Percentiles rank a stretch among this genome's conserved stretches.
Conservation (phyloP, 2,888 invertebrate species). For the Cosmia pyralina region DNA sequence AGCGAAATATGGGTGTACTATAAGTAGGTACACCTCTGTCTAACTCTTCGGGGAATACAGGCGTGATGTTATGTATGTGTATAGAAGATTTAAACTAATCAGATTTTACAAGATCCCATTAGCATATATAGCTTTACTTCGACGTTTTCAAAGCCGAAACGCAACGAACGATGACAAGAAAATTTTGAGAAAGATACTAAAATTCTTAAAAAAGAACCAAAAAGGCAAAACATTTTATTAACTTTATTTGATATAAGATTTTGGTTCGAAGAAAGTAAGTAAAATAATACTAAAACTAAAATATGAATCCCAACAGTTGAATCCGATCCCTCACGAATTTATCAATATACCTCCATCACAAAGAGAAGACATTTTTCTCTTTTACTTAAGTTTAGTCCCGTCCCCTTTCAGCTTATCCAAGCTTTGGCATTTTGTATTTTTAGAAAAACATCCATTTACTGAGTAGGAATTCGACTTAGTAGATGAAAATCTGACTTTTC, state of each 20-base stretch:
- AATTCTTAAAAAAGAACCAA: not conserved
- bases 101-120: not conserved
- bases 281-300: conserved; percentile 31
- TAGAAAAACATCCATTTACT: conserved; percentile 30
- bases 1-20: not conserved
- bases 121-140: not conserved
- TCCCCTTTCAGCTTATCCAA: conserved; percentile 48
- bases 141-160: too few relatives aligned
- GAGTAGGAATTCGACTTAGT: conserved; percentile 6
- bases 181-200: not conserved
- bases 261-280: conserved; percentile 10
- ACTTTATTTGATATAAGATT: conserved; percentile 1
- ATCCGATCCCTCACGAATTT: conserved; percentile 32
- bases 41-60: not conserved
- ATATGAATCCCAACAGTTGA: conserved; percentile 27
- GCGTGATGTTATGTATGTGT: not conserved
- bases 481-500: conserved; percentile 23
- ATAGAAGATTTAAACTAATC: not conserved
- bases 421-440: conserved; percentile 48
- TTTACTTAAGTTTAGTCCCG: conserved; percentile 35
- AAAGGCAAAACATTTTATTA: not conserved
- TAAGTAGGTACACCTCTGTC: not conserved
- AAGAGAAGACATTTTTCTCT: conserved; percentile 35
- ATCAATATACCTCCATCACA: conserved; percentile 36
- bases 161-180: not conserved